A percentile compares a stretch with the other conserved stretches of the same genome.
Evolutionary conservation across 2,888 invertebrate genomes (phyloP).

Genomic region (Desoria tigrina): DNA sequence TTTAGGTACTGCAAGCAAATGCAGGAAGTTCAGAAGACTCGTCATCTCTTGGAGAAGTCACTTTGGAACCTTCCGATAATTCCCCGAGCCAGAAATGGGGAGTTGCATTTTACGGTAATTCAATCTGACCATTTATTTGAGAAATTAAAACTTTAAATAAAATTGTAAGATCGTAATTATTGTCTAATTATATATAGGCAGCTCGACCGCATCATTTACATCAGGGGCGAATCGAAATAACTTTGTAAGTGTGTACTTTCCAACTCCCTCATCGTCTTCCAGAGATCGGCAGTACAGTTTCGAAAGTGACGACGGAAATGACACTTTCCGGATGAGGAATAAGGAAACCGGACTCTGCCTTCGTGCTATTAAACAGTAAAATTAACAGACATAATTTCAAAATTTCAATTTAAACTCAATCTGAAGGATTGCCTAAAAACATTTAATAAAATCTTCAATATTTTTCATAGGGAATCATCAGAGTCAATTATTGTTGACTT

Average conservation of each 20-base stretch:
- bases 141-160: too few relatives aligned
- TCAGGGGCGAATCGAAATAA: constrained; percentile 12
- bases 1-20: not conserved
- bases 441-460: too few relatives aligned
- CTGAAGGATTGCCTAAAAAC: too few relatives aligned
- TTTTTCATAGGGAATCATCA: not conserved
- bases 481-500: not conserved
- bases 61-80: constrained; percentile 18
- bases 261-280: constrained; percentile 15
- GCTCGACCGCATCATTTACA: constrained; percentile 23
- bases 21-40: not conserved
- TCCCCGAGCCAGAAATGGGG: constrained; percentile 23
- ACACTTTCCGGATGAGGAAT: constrained; percentile 20
- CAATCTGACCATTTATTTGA: not conserved
- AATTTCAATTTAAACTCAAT: too few relatives aligned
- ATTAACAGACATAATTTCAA: too few relatives aligned
- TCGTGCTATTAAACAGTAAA: constrained; percentile 18
- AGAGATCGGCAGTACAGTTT: constrained; percentile 18
- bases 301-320: not conserved
- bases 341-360: constrained; percentile 18
- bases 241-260: constrained; percentile 15
- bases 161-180: not conserved
- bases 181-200: constrained; percentile 13
- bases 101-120: constrained; percentile 26
- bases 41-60: constrained; percentile 14